A percentile compares a stretch with the other conserved stretches of the same genome.
Conservation (phyloP, 2,797 vertebrate genomes). For the Heteromormyrus szaboi region DNA sequence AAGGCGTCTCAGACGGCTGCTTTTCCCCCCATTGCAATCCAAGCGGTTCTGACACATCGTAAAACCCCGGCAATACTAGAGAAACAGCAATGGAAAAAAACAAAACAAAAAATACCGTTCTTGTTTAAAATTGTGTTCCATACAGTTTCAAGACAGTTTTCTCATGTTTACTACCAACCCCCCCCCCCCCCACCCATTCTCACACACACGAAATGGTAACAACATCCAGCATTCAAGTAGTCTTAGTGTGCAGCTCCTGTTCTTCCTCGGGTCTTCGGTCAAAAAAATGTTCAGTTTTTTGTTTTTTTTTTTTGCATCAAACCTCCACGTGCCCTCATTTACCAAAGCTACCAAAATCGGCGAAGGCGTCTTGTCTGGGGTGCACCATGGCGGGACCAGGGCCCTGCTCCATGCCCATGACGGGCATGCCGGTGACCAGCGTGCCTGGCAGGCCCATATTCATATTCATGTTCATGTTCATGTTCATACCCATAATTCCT, state of each 20-base stretch:
- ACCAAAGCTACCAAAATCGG: conserved; percentile 96
- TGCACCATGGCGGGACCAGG: conserved; percentile 68
- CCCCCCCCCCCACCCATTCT: background rate
- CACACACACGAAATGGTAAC: conserved; percentile 20
- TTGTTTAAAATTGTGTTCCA: conserved; percentile 30
- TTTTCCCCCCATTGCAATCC: background rate
- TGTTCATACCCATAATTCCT: conserved; percentile 54
- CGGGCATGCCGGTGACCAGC: conserved; percentile 68
- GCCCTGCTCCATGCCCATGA: conserved; percentile 53
- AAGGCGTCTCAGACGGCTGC: background rate
- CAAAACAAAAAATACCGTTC: conserved; percentile 15
- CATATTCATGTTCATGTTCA: conserved; percentile 68
- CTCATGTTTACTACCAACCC: background rate
- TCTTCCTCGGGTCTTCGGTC: background rate
- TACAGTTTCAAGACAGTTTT: conserved; percentile 14
- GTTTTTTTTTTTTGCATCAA: background rate
- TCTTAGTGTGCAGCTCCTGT: conserved; percentile 18
- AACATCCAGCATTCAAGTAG: conserved; percentile 40
- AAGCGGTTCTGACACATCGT: conserved; percentile 25
- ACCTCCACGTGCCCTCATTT: conserved; percentile 70
- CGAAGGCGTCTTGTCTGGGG: conserved; percentile 97
- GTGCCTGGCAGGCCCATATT: conserved; percentile 62
- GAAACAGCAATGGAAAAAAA: background rate
- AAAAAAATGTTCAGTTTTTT: background rate
- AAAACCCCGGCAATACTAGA: conserved; percentile 26